Percentiles rank a stretch among this genome's conserved stretches.
Evolutionary conservation across 2,888 invertebrate genomes (phyloP).

Genomic region (Cataglyphis livida): DNA sequence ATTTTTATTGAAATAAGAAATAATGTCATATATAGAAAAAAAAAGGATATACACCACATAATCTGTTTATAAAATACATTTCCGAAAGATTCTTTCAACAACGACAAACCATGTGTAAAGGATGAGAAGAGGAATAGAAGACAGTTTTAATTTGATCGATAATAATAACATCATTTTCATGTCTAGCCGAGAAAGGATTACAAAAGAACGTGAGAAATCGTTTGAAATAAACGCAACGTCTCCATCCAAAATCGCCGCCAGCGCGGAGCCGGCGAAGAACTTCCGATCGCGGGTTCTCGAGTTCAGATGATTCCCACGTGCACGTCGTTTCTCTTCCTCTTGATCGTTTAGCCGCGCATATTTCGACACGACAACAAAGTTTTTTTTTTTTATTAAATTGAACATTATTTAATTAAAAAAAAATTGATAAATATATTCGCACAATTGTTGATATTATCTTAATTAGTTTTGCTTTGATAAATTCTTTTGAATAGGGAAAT

Average conservation of each 20-base stretch:
- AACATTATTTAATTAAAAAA: neutral
- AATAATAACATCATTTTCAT: constrained; percentile 52
- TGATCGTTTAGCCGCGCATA: neutral
- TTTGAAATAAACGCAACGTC: constrained; percentile 57
- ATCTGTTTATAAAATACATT: neutral
- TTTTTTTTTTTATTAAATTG: neutral
- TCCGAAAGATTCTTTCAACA: neutral
- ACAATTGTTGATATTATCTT: neutral
- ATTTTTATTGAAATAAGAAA: neutral
- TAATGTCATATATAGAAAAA: neutral
- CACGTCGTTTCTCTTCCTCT: constrained; percentile 24
- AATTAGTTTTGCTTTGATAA: neutral
- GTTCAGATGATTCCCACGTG: constrained; percentile 81
- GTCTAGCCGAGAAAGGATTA: constrained; percentile 6
- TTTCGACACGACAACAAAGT: neutral
- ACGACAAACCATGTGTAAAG: neutral
- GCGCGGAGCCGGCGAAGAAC: constrained; percentile 45
- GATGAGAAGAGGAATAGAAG: neutral
- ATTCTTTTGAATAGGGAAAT: neutral
- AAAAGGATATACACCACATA: neutral
- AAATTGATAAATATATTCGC: neutral
- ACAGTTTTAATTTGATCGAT: constrained; percentile 32
- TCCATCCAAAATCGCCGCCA: constrained; percentile 61
- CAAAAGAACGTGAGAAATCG: constrained; percentile 65
- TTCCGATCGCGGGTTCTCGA: constrained; percentile 59